These are phyloP conservation scores for Hemithea aestivaria DNA, from an alignment of 2,888 invertebrate species.

Conservation along the genomic window DNA sequence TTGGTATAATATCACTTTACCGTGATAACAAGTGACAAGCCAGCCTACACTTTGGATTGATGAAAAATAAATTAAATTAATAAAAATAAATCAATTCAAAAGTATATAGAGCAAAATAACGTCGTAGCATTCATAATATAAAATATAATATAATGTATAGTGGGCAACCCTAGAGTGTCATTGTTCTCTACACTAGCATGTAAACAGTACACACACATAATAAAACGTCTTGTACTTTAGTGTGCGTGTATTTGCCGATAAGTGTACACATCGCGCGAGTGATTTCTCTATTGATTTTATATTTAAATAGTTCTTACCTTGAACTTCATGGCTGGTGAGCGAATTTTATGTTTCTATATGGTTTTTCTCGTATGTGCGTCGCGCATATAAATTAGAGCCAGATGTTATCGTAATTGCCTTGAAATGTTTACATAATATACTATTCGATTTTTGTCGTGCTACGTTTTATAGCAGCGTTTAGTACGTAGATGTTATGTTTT, in stretches of 20 bases:
- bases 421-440: slow-evolving; percentile 38
- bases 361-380: not conserved
- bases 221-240: slow-evolving; percentile 36
- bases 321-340: slow-evolving; percentile 73
- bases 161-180: slow-evolving; percentile 46
- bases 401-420: slow-evolving; percentile 39
- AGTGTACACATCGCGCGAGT: slow-evolving; percentile 50
- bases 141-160: slow-evolving; percentile 40
- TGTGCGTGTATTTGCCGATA: slow-evolving; percentile 56
- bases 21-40: no score
- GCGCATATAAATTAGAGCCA: slow-evolving; percentile 3
- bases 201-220: slow-evolving; percentile 51
- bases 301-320: slow-evolving; percentile 60
- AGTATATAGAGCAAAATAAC: no score
- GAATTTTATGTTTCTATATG: slow-evolving; percentile 14
- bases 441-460: slow-evolving; percentile 19
- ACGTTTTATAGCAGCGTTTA: no score
- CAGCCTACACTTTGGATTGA: no score
- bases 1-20: no score
- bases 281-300: slow-evolving; percentile 72
- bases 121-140: no score
- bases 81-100: no score
- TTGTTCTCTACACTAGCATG: slow-evolving; percentile 56
- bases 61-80: no score
- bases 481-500: no score